phyloP scores from a whole-genome alignment of 2,113 vertebrate species.

The Ceyx cyanopectus region DNA sequence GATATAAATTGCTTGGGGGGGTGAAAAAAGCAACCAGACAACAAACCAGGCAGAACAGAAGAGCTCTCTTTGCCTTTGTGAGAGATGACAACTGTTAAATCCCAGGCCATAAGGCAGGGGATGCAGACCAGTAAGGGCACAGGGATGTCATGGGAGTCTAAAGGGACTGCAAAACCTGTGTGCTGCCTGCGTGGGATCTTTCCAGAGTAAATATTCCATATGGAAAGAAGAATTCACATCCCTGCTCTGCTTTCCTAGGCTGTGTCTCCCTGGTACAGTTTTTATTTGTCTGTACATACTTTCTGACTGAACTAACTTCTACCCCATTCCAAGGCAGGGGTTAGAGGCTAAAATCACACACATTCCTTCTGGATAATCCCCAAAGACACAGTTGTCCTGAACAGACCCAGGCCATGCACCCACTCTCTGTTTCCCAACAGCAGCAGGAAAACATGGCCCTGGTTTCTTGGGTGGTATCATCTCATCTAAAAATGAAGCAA shows the following conservation, averaged over 20 bases:
- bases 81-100: background rate
- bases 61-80: background rate
- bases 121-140: background rate
- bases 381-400: background rate
- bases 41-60: background rate
- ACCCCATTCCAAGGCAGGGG: background rate
- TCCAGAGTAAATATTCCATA: conserved; percentile 34
- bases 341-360: background rate
- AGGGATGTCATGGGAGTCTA: background rate
- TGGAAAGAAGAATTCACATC: conserved; percentile 2
- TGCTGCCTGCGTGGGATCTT: background rate
- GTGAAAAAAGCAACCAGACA: background rate
- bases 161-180: background rate
- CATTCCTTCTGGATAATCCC: background rate
- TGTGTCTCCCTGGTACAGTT: background rate
- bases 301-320: background rate
- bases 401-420: background rate
- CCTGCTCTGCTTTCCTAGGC: background rate
- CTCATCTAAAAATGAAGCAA: background rate
- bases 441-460: background rate
- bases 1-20: background rate
- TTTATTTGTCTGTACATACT: conserved; percentile 20
- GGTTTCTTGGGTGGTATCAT: background rate
- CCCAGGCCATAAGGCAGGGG: conserved; percentile 3
- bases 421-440: background rate